Percentiles rank a stretch among this genome's conserved stretches.
Evolutionary conservation across 2,797 vertebrate genomes (phyloP).

Genomic region (Nothura maculosa): DNA sequence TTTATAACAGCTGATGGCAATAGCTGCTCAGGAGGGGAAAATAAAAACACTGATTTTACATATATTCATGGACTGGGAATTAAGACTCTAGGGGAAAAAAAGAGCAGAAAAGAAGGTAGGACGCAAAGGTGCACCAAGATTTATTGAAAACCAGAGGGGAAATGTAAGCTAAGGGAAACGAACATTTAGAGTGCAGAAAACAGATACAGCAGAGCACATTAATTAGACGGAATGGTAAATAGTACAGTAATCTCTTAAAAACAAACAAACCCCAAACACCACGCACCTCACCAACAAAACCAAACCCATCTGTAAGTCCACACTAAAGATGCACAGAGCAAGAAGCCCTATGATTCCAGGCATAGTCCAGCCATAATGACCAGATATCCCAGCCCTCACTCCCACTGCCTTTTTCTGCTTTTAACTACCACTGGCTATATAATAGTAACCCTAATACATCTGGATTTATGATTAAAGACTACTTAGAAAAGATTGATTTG

Average conservation of each 20-base stretch:
- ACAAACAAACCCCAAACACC: neutral
- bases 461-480: slow-evolving; percentile 62
- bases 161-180: slow-evolving; percentile 39
- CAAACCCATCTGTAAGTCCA: neutral
- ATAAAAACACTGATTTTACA: slow-evolving; percentile 78
- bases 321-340: neutral
- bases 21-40: slow-evolving; percentile 45
- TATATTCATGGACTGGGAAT: slow-evolving; percentile 50
- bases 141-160: slow-evolving; percentile 63
- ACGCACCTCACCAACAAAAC: neutral
- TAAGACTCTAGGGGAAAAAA: slow-evolving; percentile 58
- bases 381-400: neutral
- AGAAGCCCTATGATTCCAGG: neutral
- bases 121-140: slow-evolving; percentile 65
- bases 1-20: slow-evolving; percentile 73
- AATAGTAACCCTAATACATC: slow-evolving; percentile 43
- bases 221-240: slow-evolving; percentile 11
- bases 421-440: slow-evolving; percentile 43
- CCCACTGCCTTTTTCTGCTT: neutral
- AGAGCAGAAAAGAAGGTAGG: slow-evolving; percentile 50
- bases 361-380: neutral
- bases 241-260: neutral
- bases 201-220: slow-evolving; percentile 16
- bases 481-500: slow-evolving; percentile 58
- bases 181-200: neutral